phyloP scores from a whole-genome alignment of 2,888 invertebrate species.

The Lottia scabra region DNA sequence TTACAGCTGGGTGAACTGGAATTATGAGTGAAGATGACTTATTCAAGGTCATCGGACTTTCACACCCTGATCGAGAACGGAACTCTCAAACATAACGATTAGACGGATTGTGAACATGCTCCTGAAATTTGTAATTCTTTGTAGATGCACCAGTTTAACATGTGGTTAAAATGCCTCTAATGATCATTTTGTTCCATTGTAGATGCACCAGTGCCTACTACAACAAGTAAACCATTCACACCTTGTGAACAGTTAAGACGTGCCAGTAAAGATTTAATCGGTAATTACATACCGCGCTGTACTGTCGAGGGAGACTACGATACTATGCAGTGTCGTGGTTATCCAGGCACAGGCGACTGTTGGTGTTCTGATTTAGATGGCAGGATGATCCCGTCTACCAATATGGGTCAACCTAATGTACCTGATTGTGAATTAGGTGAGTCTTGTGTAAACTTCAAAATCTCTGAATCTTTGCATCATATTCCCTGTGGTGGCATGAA shows the following conservation, averaged over 20 bases:
- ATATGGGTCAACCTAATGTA: slow-evolving; percentile 26
- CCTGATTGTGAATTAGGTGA: slow-evolving; percentile 54
- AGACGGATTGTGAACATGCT: too few relatives aligned
- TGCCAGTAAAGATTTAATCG: slow-evolving; percentile 28
- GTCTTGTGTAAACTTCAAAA: background rate
- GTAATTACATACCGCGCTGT: slow-evolving; percentile 45
- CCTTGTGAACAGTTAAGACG: slow-evolving; percentile 41
- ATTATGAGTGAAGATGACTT: too few relatives aligned
- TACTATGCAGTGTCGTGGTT: slow-evolving; percentile 46
- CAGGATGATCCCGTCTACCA: slow-evolving; percentile 45
- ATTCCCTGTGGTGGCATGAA: too few relatives aligned
- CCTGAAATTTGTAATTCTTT: too few relatives aligned
- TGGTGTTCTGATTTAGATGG: slow-evolving; percentile 54
- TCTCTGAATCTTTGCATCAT: background rate
- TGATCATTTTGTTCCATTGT: too few relatives aligned
- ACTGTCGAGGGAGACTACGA: slow-evolving; percentile 44
- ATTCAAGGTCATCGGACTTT: too few relatives aligned
- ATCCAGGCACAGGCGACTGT: slow-evolving; percentile 36
- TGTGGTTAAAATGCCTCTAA: too few relatives aligned
- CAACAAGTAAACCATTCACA: slow-evolving; percentile 31
- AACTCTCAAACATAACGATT: too few relatives aligned
- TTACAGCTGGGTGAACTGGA: too few relatives aligned
- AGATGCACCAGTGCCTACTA: background rate
- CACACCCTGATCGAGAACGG: too few relatives aligned
- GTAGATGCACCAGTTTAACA: too few relatives aligned